phyloP scores from a whole-genome alignment of 2,888 invertebrate species.

The Cryptocephalus moraei region DNA sequence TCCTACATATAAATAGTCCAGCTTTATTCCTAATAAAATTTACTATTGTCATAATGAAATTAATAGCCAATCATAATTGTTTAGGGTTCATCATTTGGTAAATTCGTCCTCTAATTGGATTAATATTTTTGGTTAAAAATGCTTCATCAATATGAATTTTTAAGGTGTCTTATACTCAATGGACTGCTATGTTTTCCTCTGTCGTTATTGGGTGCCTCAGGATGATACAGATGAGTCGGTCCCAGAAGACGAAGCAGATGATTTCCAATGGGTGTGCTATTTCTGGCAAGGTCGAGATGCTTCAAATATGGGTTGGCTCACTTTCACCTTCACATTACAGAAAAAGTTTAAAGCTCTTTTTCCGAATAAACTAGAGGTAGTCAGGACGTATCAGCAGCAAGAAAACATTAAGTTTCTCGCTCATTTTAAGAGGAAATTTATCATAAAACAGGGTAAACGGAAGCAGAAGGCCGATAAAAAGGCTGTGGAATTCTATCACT shows the following conservation, averaged over 20 bases:
- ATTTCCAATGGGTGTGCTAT: constrained; percentile 91
- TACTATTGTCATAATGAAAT: too few species aligned
- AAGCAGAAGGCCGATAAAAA: constrained; percentile 38
- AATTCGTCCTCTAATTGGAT: too few species aligned
- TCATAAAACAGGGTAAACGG: constrained; percentile 81
- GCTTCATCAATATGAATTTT: too few species aligned
- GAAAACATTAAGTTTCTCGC: constrained; percentile 97
- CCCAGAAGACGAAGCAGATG: constrained; percentile 28
- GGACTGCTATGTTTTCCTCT: constrained; percentile 97
- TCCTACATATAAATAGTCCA: too few species aligned
- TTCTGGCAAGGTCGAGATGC: constrained; percentile 99
- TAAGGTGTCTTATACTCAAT: constrained; percentile 76
- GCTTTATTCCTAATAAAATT: too few species aligned
- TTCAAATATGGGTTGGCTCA: constrained; percentile 98
- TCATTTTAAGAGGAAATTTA: constrained; percentile 90
- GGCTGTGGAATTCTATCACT: constrained; percentile 84
- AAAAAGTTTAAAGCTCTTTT: constrained; percentile 86
- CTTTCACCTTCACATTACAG: constrained; percentile 93
- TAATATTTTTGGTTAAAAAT: too few species aligned
- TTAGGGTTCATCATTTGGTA: too few species aligned
- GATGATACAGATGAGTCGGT: constrained; percentile 43
- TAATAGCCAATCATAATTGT: too few species aligned
- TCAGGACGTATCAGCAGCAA: constrained; percentile 95
- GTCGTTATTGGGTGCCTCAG: constrained; percentile 79
- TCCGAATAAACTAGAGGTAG: constrained; percentile 85